Conservation (phyloP, 2,888 invertebrate genomes). For the Busseola fusca region DNA sequence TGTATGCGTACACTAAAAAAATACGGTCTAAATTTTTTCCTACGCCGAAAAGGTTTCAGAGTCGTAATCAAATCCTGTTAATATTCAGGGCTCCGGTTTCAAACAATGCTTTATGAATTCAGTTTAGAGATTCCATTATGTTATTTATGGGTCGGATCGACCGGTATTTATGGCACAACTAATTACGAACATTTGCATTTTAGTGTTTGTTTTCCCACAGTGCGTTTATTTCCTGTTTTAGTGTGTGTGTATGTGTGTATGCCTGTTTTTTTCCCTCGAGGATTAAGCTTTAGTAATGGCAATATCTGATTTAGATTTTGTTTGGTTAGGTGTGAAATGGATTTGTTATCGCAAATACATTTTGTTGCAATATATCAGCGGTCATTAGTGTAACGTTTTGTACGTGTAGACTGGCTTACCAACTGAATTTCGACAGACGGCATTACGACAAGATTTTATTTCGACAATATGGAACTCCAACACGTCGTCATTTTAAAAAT, state of each 20-base stretch:
- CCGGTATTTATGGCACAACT: slow-evolving; percentile 76
- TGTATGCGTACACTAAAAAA: slow-evolving; percentile 31
- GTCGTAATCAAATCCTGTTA: slow-evolving; percentile 64
- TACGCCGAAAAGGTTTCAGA: slow-evolving; percentile 55
- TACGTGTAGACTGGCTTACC: background rate
- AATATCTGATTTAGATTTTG: slow-evolving; percentile 41
- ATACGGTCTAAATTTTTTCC: slow-evolving; percentile 37
- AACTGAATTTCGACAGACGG: too few relatives aligned
- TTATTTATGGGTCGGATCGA: slow-evolving; percentile 76
- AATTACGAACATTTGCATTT: slow-evolving; percentile 80
- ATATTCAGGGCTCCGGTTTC: slow-evolving; percentile 71
- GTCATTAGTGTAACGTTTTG: slow-evolving; percentile 8
- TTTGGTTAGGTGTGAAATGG: slow-evolving; percentile 34
- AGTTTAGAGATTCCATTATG: slow-evolving; percentile 71
- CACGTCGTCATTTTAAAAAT: too few relatives aligned
- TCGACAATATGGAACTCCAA: too few relatives aligned
- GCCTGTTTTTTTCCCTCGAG: slow-evolving; percentile 43
- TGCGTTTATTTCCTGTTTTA: slow-evolving; percentile 59
- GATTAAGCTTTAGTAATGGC: slow-evolving; percentile 38
- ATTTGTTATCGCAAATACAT: slow-evolving; percentile 19
- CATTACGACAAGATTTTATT: too few relatives aligned
- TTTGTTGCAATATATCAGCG: slow-evolving; percentile 12
- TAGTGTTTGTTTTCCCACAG: slow-evolving; percentile 72
- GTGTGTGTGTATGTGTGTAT: slow-evolving; percentile 6
- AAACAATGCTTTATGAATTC: slow-evolving; percentile 72